Evolutionary conservation across 2,113 vertebrate genomes (phyloP).

Genomic region (Paramormyrops kingsleyae): DNA sequence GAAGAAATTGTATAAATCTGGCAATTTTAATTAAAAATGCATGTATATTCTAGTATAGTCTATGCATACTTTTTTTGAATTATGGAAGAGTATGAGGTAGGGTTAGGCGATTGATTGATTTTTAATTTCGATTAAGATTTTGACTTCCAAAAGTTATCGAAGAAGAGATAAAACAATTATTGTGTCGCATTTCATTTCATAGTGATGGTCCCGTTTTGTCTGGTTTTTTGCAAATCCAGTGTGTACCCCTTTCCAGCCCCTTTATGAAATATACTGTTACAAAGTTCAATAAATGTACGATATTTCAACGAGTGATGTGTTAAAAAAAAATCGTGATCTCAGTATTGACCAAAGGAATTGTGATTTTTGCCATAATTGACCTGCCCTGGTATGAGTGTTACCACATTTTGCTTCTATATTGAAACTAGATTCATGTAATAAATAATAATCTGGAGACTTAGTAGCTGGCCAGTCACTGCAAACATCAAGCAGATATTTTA

Average conservation of each 20-base stretch:
- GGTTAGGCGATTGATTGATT: background rate
- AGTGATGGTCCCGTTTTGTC: background rate
- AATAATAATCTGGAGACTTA: background rate
- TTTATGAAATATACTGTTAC: background rate
- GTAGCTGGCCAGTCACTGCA: background rate
- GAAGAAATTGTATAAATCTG: background rate
- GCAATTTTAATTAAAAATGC: background rate
- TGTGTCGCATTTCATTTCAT: background rate
- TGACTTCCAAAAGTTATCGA: background rate
- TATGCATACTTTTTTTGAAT: background rate
- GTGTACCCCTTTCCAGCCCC: background rate
- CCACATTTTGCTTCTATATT: background rate
- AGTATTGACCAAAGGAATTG: background rate
- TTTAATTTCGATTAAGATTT: background rate
- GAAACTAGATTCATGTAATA: background rate
- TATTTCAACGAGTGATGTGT: background rate
- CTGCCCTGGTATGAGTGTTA: background rate
- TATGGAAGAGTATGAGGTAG: background rate
- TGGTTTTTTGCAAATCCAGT: background rate
- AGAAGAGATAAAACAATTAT: background rate
- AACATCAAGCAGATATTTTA: background rate
- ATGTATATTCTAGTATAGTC: background rate
- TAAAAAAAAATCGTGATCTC: background rate
- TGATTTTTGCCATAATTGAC: background rate
- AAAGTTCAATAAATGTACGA: background rate